Evolutionary conservation across 2,113 vertebrate genomes (phyloP).

Genomic region (Acinonyx jubatus): DNA sequence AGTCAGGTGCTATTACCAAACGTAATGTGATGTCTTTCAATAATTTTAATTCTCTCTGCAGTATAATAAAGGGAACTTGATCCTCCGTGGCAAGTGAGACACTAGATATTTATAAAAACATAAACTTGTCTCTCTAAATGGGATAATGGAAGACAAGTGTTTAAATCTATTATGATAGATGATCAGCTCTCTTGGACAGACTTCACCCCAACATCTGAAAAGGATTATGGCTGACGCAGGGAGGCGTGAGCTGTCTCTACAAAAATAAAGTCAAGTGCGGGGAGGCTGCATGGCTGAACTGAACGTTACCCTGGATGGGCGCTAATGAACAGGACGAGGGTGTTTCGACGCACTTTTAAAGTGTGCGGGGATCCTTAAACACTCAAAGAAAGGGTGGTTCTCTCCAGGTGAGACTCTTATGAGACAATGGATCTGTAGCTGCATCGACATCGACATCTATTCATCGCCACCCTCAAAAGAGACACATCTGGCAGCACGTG

Average conservation of each 20-base stretch:
- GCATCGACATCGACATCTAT: neutral
- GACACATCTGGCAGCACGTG: rapidly evolving
- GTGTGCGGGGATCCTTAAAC: neutral
- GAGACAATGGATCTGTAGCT: neutral
- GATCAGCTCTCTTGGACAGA: conserved; percentile 66
- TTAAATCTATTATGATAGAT: conserved; percentile 30
- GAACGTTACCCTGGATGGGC: neutral
- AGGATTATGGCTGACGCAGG: conserved; percentile 22
- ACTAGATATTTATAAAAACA: neutral
- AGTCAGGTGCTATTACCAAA: neutral
- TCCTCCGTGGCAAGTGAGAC: neutral
- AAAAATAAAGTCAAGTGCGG: neutral
- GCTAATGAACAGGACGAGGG: neutral
- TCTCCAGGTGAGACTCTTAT: neutral
- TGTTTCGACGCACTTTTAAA: neutral
- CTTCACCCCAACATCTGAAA: conserved; percentile 31
- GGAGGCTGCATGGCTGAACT: neutral
- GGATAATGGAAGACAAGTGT: neutral
- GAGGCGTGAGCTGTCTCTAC: neutral
- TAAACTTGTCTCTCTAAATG: conserved; percentile 43
- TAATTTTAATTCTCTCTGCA: neutral
- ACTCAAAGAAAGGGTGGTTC: neutral
- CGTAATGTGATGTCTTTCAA: neutral
- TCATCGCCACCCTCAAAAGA: neutral
- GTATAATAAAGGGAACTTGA: neutral